A percentile compares a stretch with the other conserved stretches of the same genome.
Conservation (phyloP, 2,113 vertebrate species). For the Lonchura striata region DNA sequence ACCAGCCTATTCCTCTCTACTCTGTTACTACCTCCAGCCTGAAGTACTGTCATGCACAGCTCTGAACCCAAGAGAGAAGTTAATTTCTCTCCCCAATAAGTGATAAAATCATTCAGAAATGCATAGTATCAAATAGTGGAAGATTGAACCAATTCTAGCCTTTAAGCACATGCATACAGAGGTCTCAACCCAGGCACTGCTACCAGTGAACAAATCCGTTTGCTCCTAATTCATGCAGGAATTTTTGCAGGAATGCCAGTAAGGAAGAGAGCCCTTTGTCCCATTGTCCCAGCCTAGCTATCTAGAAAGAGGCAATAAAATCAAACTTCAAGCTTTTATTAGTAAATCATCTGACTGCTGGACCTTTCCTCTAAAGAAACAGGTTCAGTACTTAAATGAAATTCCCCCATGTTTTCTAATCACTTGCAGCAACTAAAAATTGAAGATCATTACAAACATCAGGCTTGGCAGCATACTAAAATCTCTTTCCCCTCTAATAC, state of each 20-base stretch:
- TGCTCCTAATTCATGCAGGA: neutral
- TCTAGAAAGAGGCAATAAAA: neutral
- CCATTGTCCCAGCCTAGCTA: neutral
- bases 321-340: neutral
- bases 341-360: neutral
- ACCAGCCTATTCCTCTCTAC: neutral
- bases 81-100: neutral
- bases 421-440: conserved; percentile 24
- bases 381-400: neutral
- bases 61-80: neutral
- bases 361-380: neutral
- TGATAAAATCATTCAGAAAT: neutral
- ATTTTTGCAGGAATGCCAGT: neutral
- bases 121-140: neutral
- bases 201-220: neutral
- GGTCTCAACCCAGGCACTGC: neutral
- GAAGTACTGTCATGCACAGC: neutral
- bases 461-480: conserved; percentile 30
- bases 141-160: neutral
- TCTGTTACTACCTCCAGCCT: neutral
- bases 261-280: neutral
- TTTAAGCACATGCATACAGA: neutral
- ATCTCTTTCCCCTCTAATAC: conserved; percentile 23
- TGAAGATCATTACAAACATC: conserved; percentile 40
- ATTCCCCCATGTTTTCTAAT: conserved; percentile 10